Base-by-base conservation (phyloP, 1,140 invertebrate species). In the Cydia pomonella region DNA sequence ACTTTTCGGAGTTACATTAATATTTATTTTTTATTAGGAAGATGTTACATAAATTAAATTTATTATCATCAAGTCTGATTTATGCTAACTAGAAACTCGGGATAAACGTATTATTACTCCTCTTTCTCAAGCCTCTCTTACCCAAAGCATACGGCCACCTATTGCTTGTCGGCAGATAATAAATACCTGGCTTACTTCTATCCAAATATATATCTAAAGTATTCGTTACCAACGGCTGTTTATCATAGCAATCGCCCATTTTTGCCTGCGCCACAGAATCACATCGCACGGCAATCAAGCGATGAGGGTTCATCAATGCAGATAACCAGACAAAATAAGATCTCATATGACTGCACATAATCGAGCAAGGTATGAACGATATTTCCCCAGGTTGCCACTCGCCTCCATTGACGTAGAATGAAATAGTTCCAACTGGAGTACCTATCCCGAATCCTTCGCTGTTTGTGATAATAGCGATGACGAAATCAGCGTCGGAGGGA, bases 331-430 rank as follows among this genome's bases (percentile, higher is more conserved):
- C 0, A 0, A 77, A 81, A 64, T 75, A 87, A 3, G 87, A 77
- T 53, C 87, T 77, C 0, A 84, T 75, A 59, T 92, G 90, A 59
- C 88, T 90, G 72, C 90, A 90, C 0, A 90, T 3, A 0, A 82
- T 63, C 27, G 77, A 79, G 21, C 90, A 92, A 0, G 82, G 81
- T 3, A 82, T 74, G 83, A 82, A 88, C 7, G 83, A 53, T 2
- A 90, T 3, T 16, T 86, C 82, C 0, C 95, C 95, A 0, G 96
- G 96, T 80, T 97, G 96, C 10, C 93, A 81, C 73, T 94, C 93
- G 0, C 96, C 96, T 1, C 96, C 96, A 79, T 97, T 97, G 0
- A 96, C 93, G 79, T 96, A 97, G 83, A 96, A 23, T 1, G 53
- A 59, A 6, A 95, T 94, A 84, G 96, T 94, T 0, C 96, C 96